Evolutionary conservation across 2,888 invertebrate species (phyloP), one percentile per base, ranked within the genome.

Genomic region (Drosophila mayaguana): DNA sequence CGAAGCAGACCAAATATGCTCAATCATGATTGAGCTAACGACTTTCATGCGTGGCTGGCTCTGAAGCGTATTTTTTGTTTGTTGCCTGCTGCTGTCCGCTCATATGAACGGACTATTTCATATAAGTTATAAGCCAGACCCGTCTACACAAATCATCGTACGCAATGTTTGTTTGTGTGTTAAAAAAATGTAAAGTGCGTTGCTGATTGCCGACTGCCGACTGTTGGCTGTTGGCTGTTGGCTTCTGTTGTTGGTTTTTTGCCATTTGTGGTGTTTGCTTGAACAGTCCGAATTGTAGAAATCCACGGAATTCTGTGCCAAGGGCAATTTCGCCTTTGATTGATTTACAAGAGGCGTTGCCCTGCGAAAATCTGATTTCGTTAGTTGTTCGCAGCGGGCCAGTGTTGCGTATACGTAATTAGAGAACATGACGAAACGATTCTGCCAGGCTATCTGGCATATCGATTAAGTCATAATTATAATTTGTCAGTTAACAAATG

Each of bases 271-370:
- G n/a, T 57, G 42, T 45, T 63, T 61, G 65, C 55, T 53, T 48
- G 63, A 54, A 43, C 72, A 43, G 56, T 60, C 53, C 51, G 51
- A 65, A 60, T 61, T 69, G 56, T 66, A 51, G 68, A 63, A 74
- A 66, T 48, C 61, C 18, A 48, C 57, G 18, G 40, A 53, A 18
- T 56, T 74, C 72, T 76, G 63, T 82, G 85, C 84, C 89, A 86
- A 89, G 85, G 88, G 88, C 88, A 86, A 86, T 86, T 86, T 89
- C 89, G 85, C 88, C 70, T 72, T 62, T 85, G 88, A 87, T 85
- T 88, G 85, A 88, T 89, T 80, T 89, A 88, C 83, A 74, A 78
- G 76, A 73, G 81, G 72, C 74, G 73, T 60, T 60, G 62, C 43
- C 67, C 42, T 54, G 45, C 54, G 50, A 40, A 59, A 60, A 67